Evolutionary conservation across 2,797 vertebrate genomes (phyloP), one percentile per base, ranked within the genome.

Genomic region (Astyanax mexicanus): DNA sequence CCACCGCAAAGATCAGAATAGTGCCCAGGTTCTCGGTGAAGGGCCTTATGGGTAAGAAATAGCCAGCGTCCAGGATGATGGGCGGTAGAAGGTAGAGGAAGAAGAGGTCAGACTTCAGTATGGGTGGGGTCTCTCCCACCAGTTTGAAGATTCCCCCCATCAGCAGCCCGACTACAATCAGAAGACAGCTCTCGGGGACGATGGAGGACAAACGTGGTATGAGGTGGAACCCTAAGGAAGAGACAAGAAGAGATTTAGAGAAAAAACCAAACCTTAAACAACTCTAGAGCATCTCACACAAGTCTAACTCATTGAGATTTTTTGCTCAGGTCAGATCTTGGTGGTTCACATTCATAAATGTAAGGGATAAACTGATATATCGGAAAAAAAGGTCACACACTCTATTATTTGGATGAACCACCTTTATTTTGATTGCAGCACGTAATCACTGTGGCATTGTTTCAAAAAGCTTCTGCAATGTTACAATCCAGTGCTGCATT

Each of bases 21-120:
- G 97, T 99, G 86, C 98, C 98, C 89, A 99, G 77, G 90, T 99
- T 99, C 90, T 99, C 98, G 0, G 95, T 95, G 90, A 99, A 99
- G 21, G 95, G 92, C 12, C 98, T 94, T 52, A 99, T 92, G 1
- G 98, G 97, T 75, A 99, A 90, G 90, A 99, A 99, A 86, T 99
- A 99, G 86, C 98, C 98, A 0, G 98, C 98, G 0, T 99, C 98
- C 86, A 99, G 89, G 88, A 99, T 99, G 89, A 99, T 99, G 84
- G 98, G 98, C 0, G 98, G 98, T 10, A 99, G 93, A 54, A 99
- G 95, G 91, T 91, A 96, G 75, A 97, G 92, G 92, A 99, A 99
- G 90, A 99, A 99, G 76, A 95, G 84, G 0, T 90, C 19, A 0
- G 96, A 93, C 37, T 91, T 80, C 83, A 99, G 90, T 78, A 95